phyloP scores from a whole-genome alignment of 2,888 invertebrate genomes.

The Serrognathus titanus region DNA sequence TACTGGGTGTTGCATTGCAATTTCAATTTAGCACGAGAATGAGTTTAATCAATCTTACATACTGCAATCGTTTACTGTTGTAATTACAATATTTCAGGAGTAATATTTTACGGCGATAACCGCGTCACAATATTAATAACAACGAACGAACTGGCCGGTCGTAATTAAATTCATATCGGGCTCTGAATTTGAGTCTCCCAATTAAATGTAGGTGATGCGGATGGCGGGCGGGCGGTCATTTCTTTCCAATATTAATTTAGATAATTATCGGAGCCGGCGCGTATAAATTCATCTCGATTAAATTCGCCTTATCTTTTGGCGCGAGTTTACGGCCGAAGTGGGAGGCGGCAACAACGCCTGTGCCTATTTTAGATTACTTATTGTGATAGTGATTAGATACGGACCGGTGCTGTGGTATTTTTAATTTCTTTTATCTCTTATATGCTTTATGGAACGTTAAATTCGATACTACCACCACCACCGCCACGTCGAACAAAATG shows the following conservation, averaged over 20 bases:
- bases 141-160: neutral
- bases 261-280: slow-evolving; percentile 30
- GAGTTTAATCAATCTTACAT: too few relatives aligned
- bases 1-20: too few relatives aligned
- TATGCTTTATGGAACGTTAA: slow-evolving; percentile 7
- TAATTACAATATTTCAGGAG: neutral
- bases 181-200: slow-evolving; percentile 7
- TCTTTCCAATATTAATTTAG: slow-evolving; percentile 36
- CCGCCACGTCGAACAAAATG: too few relatives aligned
- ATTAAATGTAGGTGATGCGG: slow-evolving; percentile 13
- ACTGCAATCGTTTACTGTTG: too few relatives aligned
- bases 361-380: slow-evolving; percentile 44
- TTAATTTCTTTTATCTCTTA: slow-evolving; percentile 13
- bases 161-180: slow-evolving; percentile 1
- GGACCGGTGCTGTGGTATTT: slow-evolving; percentile 5
- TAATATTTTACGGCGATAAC: neutral
- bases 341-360: slow-evolving; percentile 37
- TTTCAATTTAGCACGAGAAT: too few relatives aligned
- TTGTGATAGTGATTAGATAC: slow-evolving; percentile 44
- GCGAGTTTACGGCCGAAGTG: slow-evolving; percentile 35
- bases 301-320: slow-evolving; percentile 33
- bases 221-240: neutral
- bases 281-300: slow-evolving; percentile 38
- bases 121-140: neutral
- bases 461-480: slow-evolving; percentile 4